Evolutionary conservation across 2,888 invertebrate genomes (phyloP), one percentile per base, ranked within the genome.

Genomic region (Gerris lacustris): DNA sequence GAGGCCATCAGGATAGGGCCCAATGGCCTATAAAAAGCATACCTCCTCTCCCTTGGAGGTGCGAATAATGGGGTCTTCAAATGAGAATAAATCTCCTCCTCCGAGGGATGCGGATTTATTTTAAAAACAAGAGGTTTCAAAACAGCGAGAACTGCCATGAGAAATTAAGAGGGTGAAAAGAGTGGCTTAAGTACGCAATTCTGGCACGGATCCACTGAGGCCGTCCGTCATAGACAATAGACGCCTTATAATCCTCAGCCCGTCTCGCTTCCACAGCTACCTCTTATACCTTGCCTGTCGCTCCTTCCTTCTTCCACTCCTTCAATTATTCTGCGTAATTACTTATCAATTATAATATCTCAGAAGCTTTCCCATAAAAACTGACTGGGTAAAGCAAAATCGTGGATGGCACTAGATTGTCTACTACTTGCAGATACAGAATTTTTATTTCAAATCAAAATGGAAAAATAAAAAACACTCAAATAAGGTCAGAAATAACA

Each of bases 81-180:
- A 68, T 45, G 45, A 68, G 45, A 6, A 63, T 72, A 72, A 72
- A 72, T 72, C 72, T 70, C 62, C 45, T 55, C 15, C 15, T 55
- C 55, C 55, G 11, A 55, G 68, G 68, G 70, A 72, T 67, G 68
- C 70, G 70, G 70, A 72, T 72, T 70, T 72, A 72, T 72, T 72
- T 64, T 72, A 70, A 70, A 70, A 72, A 72, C 70, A 72, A 72
- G 70, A 67, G 70, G 69, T 70, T 70, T 69, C 69, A 70, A 68
- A 72, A 68, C 69, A 70, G 67, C 66, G 67, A 69, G 70, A 72
- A 55, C 55, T 55, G 55, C 55, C 55, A 55, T 70, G 70, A 70
- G 72, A 72, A 72, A 72, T 72, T 72, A 72, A 72, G 72, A 70
- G 72, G 55, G 66, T 43, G 68, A 71, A 62, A 69, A 66, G 69